Base-by-base conservation (phyloP, 2,113 vertebrate genomes). In the Cyprinodon brontotheroides region DNA sequence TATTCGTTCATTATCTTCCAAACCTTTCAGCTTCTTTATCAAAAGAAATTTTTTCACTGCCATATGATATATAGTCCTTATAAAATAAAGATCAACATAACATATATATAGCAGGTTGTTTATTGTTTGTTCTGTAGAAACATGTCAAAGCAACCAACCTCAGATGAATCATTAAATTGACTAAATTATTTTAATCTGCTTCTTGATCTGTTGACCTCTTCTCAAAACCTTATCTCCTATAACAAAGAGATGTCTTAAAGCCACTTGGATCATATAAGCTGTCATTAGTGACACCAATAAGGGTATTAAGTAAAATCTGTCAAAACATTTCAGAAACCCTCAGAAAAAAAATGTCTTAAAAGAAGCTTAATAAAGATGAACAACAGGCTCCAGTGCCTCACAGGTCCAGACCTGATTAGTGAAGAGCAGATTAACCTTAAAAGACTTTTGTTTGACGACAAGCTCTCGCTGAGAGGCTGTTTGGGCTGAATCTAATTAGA, bases 371-470 rank as follows among this genome's bases (percentile, higher is more conserved):
- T 77, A 1, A 36, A 75, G 43, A 9, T 65, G 85, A 72, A 79
- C 63, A 88, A 64, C 77, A 75, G 29, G 75, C 73, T 4, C 41
- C 61, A 4, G 81, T 72, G 59, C 78, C 86, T 41, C 72, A 12
- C 65, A 47, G 84, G 72, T 72, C 79, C 72, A 83, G 77, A 79
- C 75, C 80, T 79, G 87, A 87, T 88, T 91, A 87, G 74, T 40
- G 15, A 11, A 78, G 85, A 89, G 82, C 82, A 47, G 84, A 92
- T 90, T 91, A 91, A 86, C 83, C 85, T 79, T 72, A 66, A 82
- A 57, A 87, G 86, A 88, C 90, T 81, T 85, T 88, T 83, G 82
- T 89, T 75, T 87, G 70, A 89, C 73, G 79, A 83, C 77, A 70
- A 62, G 74, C 78, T 70, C 80, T 77, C 8, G 11, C 73, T 72